A percentile compares a stretch with the other conserved stretches of the same genome.
Evolutionary conservation across 2,797 vertebrate genomes (phyloP).

Genomic region (Gymnocypris eckloni): DNA sequence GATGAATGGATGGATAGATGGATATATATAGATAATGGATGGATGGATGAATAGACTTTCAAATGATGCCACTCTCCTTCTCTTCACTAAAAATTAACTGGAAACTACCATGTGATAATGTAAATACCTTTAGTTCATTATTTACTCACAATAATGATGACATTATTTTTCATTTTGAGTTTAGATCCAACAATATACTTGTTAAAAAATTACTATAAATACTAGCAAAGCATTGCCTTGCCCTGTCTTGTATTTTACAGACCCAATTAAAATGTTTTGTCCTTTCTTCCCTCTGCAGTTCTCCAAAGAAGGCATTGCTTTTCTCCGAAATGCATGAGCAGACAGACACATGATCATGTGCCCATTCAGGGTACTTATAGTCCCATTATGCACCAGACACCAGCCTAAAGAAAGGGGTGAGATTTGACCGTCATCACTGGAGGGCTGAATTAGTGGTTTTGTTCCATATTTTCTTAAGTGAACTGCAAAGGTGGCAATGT

Average conservation of each 20-base stretch:
- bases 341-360: conserved; percentile 12
- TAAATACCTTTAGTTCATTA: background rate
- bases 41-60: too few relatives aligned
- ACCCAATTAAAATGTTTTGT: background rate
- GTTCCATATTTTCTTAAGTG: background rate
- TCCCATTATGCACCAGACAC: background rate
- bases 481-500: background rate
- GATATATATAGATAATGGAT: too few relatives aligned
- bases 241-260: background rate
- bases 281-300: background rate
- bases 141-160: background rate
- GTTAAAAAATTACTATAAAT: background rate
- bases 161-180: background rate
- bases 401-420: background rate
- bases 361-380: conserved; percentile 28
- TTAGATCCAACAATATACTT: background rate
- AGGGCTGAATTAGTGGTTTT: background rate
- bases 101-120: too few relatives aligned
- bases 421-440: background rate
- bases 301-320: conserved; percentile 11
- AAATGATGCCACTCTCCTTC: too few relatives aligned
- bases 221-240: background rate
- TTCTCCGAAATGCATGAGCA: background rate
- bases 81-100: too few relatives aligned
- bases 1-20: too few relatives aligned